phyloP scores from a whole-genome alignment of 2,113 vertebrate genomes.

The Procapra przewalskii region DNA sequence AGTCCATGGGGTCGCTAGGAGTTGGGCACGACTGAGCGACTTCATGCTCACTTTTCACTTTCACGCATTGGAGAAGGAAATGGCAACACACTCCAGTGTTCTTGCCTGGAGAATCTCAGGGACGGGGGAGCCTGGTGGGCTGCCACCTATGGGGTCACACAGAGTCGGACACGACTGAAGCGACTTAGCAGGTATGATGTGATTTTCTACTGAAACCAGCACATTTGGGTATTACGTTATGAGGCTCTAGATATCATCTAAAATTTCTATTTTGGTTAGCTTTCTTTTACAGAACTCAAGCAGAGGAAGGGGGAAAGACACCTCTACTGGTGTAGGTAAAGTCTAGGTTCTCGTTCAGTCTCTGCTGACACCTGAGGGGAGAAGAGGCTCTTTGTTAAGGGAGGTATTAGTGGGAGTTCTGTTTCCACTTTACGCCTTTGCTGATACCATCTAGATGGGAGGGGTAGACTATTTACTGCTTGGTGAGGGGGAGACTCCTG shows the following conservation, averaged over 20 bases:
- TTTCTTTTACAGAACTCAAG: neutral
- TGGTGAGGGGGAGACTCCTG: neutral
- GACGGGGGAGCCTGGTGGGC: too few species aligned
- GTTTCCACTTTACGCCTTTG: neutral
- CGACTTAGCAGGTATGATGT: neutral
- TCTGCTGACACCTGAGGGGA: neutral
- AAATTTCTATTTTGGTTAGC: neutral
- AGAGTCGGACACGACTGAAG: too few species aligned
- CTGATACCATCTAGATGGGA: neutral
- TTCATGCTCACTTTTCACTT: too few species aligned
- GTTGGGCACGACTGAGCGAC: too few species aligned
- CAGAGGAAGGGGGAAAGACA: neutral
- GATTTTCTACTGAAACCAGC: neutral
- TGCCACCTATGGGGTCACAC: too few species aligned
- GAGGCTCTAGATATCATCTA: neutral
- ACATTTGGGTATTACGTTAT: neutral
- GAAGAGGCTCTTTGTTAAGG: neutral
- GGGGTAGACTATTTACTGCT: neutral
- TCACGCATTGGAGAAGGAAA: too few species aligned
- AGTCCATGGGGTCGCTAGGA: too few species aligned
- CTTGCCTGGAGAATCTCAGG: too few species aligned
- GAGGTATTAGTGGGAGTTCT: neutral
- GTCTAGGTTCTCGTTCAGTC: neutral
- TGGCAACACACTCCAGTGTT: too few species aligned
- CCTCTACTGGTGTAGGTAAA: neutral